Percentiles rank a stretch among this genome's conserved stretches.
These are phyloP conservation scores for Gadus macrocephalus DNA, from an alignment of 2,113 vertebrate species.

Conservation along the genomic window DNA sequence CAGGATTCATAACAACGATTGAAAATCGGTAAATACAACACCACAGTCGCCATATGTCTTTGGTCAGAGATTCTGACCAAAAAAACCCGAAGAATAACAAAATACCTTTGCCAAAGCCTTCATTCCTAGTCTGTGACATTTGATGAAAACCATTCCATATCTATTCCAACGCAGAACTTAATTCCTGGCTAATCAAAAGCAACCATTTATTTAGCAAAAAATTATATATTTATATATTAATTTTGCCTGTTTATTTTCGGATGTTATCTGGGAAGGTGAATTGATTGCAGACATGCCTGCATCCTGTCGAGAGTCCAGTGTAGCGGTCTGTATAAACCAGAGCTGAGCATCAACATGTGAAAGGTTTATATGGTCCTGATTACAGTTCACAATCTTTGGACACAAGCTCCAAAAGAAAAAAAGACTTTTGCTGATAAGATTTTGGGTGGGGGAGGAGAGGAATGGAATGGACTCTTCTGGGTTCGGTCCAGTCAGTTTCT, in stretches of 20 bases:
- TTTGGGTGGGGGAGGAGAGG: too few species aligned
- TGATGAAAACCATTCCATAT: constrained; percentile 7
- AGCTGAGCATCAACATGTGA: not conserved
- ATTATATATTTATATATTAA: not conserved
- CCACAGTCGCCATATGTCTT: too few species aligned
- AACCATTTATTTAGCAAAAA: constrained; percentile 6
- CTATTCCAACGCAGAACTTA: not conserved
- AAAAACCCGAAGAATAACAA: too few species aligned
- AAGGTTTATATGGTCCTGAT: constrained; percentile 33
- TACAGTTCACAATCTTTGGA: constrained; percentile 14
- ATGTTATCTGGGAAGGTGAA: constrained; percentile 38
- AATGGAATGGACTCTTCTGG: too few species aligned
- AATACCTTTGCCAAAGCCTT: too few species aligned
- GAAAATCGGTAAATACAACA: too few species aligned
- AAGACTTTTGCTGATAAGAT: too few species aligned
- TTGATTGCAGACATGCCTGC: constrained; percentile 27
- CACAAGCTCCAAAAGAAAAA: not conserved
- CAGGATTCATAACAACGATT: too few species aligned
- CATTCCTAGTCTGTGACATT: not conserved
- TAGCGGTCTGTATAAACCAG: constrained; percentile 1
- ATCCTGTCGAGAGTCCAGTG: constrained; percentile 24
- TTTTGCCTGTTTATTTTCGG: constrained; percentile 31
- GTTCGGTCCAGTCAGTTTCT: too few species aligned
- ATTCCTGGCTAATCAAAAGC: constrained; percentile 2
- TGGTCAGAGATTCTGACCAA: too few species aligned